Evolutionary conservation across 2,113 vertebrate species (phyloP).

Genomic region (Chaetura pelagica): DNA sequence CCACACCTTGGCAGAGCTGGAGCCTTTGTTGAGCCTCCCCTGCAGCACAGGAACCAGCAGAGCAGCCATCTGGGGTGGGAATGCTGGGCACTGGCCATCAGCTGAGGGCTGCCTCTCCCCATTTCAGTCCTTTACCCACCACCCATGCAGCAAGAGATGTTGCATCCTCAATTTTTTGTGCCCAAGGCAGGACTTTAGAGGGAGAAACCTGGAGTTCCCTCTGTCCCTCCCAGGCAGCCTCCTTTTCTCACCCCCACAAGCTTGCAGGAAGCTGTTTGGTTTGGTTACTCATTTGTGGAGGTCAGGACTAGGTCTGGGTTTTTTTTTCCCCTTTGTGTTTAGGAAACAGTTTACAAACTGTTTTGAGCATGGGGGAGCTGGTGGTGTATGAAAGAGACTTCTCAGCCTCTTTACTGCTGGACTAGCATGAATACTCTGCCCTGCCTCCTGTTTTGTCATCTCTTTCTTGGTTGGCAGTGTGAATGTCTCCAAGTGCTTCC

Average conservation of each 20-base stretch:
- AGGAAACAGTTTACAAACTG: conserved; percentile 63
- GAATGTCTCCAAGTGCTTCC: conserved; percentile 52
- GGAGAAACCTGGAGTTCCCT: background rate
- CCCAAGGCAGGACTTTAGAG: background rate
- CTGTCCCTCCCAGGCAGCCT: background rate
- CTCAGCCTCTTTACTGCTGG: conserved; percentile 23
- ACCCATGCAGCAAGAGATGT: background rate
- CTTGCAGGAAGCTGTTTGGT: conserved; percentile 33
- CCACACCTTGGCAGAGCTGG: background rate
- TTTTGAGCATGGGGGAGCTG: conserved; percentile 10
- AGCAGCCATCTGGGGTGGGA: background rate
- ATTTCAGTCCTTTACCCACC: background rate
- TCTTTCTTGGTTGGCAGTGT: conserved; percentile 55
- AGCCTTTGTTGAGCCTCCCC: background rate
- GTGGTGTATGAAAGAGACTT: conserved; percentile 11
- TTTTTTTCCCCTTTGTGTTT: conserved; percentile 56
- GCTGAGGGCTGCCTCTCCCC: background rate
- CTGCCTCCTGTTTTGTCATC: conserved; percentile 34
- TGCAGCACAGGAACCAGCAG: accelerated
- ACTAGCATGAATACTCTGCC: background rate
- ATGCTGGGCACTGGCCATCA: background rate
- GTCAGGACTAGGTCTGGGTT: conserved; percentile 35
- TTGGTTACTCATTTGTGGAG: conserved; percentile 56
- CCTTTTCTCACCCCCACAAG: background rate
- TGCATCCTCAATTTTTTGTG: background rate